A percentile compares a stretch with the other conserved stretches of the same genome.
Evolutionary conservation across 30 jellyfish, hydroid and myxozoan genomes (phyloP).

Genomic region (Morbakka virulenta): DNA sequence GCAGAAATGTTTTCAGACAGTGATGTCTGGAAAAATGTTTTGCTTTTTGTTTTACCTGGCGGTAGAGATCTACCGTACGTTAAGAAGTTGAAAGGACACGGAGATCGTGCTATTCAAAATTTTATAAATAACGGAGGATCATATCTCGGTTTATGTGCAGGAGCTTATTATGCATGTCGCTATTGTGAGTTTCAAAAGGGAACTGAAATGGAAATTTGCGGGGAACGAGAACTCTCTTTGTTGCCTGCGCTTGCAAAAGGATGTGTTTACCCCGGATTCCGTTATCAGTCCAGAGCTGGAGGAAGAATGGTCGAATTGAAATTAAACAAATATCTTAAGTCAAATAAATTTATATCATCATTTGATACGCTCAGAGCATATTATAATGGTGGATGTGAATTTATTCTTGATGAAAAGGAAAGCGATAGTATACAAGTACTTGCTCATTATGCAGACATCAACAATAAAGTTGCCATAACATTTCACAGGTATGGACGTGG

Average conservation of each 20-base stretch:
- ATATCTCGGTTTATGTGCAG: conserved; percentile 88
- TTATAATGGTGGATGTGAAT: conserved; percentile 95
- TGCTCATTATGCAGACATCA: conserved; percentile 42
- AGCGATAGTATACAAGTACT: background rate
- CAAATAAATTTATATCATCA: background rate
- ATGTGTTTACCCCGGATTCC: conserved; percentile 79
- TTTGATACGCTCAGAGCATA: conserved; percentile 17
- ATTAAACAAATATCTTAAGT: no score
- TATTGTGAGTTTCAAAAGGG: conserved; percentile 55
- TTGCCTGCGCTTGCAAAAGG: conserved; percentile 81
- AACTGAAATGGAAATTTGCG: conserved; percentile 76
- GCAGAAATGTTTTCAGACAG: conserved; percentile 13
- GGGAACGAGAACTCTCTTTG: conserved; percentile 50
- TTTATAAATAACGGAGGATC: conserved; percentile 70
- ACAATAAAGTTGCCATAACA: conserved; percentile 64
- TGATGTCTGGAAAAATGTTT: conserved; percentile 22
- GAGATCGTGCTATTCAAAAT: conserved; percentile 13
- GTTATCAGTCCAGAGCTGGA: conserved; percentile 63
- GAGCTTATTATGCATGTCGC: conserved; percentile 79
- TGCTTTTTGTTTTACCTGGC: conserved; percentile 68
- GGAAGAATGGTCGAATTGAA: conserved; percentile 44
- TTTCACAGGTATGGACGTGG: conserved; percentile 44
- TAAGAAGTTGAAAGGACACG: conserved; percentile 36
- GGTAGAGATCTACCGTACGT: conserved; percentile 86
- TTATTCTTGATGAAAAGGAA: conserved; percentile 38